Evolutionary conservation across 2,797 vertebrate genomes (phyloP), one percentile per base, ranked within the genome.

Genomic region (Muraenolepis orangiensis): DNA sequence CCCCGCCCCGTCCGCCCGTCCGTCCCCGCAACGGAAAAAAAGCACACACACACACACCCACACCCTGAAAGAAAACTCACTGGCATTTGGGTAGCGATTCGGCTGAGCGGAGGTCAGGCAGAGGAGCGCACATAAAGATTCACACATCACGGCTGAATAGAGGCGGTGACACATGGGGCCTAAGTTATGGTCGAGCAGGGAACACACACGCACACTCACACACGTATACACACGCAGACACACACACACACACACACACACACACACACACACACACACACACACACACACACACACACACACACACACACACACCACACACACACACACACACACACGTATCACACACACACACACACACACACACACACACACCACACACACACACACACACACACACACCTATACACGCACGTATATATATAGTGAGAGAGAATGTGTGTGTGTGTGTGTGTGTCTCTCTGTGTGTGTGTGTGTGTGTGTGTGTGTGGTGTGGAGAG

Each of bases 41-140:
- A 28, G 7, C 4, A 7, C 64, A 23, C 26, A n/a, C n/a, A n/a
- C n/a, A n/a, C n/a, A n/a, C n/a, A n/a, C n/a, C n/a, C n/a, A n/a
- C n/a, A n/a, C n/a, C n/a, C n/a, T n/a, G n/a, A n/a, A n/a, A n/a
- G 23, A 26, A 11, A 29, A 26, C 23, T 85, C 87, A 75, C 84
- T 71, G 85, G 87, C 78, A 77, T 70, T 84, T 78, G 76, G 83
- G 80, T 18, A 86, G 70, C 51, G 74, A 77, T 74, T 85, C 77
- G 82, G 79, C 42, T 20, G 16, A 51, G 71, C 69, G 66, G 82
- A 85, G 87, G 85, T 89, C 88, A 87, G 74, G 68, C 72, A 76
- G 77, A 83, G 82, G 77, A 84, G 82, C 82, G 80, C 81, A 73
- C 85, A 86, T 84, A 87, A 83, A 87, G 76, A 84, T 87, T 82